phyloP scores from a whole-genome alignment of 1,140 invertebrate species.

The Rhagoletis zephyria region DNA sequence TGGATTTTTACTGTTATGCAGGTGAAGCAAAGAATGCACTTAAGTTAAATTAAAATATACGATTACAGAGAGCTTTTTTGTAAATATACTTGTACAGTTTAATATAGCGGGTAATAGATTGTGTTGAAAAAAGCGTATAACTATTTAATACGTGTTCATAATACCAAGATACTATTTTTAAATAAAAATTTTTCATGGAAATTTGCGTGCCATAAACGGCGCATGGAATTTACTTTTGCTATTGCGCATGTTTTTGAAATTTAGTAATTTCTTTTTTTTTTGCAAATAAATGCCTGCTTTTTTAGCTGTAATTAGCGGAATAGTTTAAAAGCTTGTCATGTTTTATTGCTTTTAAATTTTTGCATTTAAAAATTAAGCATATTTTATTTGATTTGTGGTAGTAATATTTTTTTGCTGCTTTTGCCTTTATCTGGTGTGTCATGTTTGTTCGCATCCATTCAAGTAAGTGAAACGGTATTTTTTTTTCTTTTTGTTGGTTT shows the following conservation, averaged over 20 bases:
- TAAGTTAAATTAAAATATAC: not conserved
- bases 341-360: not conserved
- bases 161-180: constrained; percentile 25
- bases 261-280: not conserved
- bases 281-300: constrained; percentile 24
- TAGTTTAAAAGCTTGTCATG: not conserved
- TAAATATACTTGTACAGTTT: not conserved
- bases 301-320: not conserved
- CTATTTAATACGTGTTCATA: not conserved
- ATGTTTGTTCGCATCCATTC: constrained; percentile 36
- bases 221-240: not conserved
- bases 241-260: not conserved
- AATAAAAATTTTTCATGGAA: not conserved
- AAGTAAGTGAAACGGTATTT: not conserved
- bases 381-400: not conserved
- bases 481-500: not conserved
- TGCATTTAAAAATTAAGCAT: not conserved
- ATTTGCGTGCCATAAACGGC: not conserved
- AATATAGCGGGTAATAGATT: not conserved
- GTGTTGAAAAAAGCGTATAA: not conserved
- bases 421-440: constrained; percentile 3
- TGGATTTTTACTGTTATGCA: constrained; percentile 21
- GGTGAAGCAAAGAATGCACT: not conserved
- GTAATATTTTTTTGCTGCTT: not conserved
- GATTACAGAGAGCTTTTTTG: too few relatives aligned